These are phyloP conservation scores for Hapalemur alaotrensis DNA, from an alignment of 2,797 vertebrate species.

Conservation along the genomic window DNA sequence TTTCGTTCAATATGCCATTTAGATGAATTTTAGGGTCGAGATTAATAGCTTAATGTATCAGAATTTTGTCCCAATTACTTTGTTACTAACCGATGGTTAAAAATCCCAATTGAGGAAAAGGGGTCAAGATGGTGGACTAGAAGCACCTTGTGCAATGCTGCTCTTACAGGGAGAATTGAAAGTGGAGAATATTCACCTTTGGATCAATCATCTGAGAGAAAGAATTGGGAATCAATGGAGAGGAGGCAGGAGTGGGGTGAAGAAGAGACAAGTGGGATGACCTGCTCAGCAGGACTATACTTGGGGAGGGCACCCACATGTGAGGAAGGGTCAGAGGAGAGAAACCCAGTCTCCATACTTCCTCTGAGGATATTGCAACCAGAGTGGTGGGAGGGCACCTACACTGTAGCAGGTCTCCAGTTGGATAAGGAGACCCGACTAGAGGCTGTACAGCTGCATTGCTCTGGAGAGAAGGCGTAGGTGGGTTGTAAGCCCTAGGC, in stretches of 20 bases:
- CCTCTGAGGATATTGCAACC: neutral
- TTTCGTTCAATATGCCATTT: neutral
- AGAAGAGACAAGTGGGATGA: neutral
- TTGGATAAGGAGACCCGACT: neutral
- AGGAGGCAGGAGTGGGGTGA: neutral
- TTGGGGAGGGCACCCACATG: neutral
- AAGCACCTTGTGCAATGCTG: neutral
- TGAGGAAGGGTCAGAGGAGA: neutral
- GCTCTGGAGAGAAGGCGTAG: neutral
- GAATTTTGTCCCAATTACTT: conserved; percentile 39
- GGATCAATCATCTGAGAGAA: neutral
- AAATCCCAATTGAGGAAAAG: neutral
- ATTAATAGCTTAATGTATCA: conserved; percentile 36
- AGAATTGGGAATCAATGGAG: neutral
- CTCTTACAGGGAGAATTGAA: neutral
- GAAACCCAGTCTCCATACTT: neutral
- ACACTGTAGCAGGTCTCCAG: neutral
- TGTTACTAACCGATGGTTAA: conserved; percentile 9
- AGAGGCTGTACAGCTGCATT: neutral
- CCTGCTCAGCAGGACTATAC: neutral
- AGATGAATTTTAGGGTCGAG: neutral
- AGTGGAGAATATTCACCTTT: neutral
- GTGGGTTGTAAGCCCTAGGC: neutral
- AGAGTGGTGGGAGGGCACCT: neutral
- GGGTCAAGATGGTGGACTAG: neutral